phyloP scores from a whole-genome alignment of 1,140 invertebrate species.

The Gerris buenoi region DNA sequence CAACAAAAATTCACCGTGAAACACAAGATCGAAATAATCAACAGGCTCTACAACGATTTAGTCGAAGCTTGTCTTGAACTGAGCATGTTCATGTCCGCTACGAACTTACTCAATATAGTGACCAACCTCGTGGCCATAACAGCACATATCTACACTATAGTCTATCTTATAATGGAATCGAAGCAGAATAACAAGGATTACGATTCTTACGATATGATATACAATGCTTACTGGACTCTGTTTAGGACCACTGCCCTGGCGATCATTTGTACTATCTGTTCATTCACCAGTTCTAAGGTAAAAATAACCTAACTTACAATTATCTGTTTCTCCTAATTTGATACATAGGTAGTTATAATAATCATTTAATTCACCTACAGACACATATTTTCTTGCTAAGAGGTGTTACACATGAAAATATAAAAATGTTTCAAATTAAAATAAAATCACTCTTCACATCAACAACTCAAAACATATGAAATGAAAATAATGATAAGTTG shows the following conservation, averaged over 20 bases:
- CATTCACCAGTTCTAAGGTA: slow-evolving; percentile 5
- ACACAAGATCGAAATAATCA: slow-evolving; percentile 1
- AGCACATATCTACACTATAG: slow-evolving; percentile 7
- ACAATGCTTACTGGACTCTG: slow-evolving; percentile 6
- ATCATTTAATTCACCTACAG: too few species aligned
- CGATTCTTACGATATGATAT: background rate
- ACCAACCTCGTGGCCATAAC: slow-evolving; percentile 7
- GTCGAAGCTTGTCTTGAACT: background rate
- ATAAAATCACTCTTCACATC: too few species aligned
- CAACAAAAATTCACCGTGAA: slow-evolving; percentile 2
- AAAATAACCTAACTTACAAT: background rate
- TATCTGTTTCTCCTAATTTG: too few species aligned
- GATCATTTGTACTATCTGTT: background rate
- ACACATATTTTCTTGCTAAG: too few species aligned
- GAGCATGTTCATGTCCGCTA: slow-evolving; percentile 2
- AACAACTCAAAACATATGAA: too few species aligned
- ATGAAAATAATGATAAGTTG: too few species aligned
- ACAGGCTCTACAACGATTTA: background rate
- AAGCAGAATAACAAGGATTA: background rate
- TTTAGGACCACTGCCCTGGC: background rate
- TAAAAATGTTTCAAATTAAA: too few species aligned
- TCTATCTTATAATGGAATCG: slow-evolving; percentile 5
- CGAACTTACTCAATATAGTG: slow-evolving; percentile 5
- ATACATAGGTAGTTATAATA: too few species aligned
- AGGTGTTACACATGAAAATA: too few species aligned